phyloP scores from a whole-genome alignment of 2,113 vertebrate genomes.

The Plectropomus leopardus region DNA sequence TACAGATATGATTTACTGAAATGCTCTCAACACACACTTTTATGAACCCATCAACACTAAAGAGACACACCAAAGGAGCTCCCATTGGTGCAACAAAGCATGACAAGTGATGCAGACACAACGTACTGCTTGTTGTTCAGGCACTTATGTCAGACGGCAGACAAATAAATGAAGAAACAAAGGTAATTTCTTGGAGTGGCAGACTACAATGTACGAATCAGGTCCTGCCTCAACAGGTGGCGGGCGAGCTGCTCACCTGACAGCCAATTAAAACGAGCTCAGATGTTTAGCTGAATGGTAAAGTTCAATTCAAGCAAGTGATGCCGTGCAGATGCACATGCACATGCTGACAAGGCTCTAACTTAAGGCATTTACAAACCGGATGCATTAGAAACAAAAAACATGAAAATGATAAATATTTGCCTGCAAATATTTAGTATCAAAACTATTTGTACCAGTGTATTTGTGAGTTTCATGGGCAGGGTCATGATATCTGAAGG shows the following conservation, averaged over 20 bases:
- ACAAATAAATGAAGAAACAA: conserved; percentile 9
- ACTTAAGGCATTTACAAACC: no score
- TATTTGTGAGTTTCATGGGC: no score
- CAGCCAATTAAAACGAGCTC: conserved; percentile 4
- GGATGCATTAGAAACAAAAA: no score
- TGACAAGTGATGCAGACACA: conserved; percentile 18
- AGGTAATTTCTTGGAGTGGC: conserved; percentile 1
- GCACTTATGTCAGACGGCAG: background rate
- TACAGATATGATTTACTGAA: background rate
- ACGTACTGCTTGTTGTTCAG: conserved; percentile 12
- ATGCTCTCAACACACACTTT: background rate
- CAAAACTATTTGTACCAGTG: no score
- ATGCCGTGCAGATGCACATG: background rate
- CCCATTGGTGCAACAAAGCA: conserved; percentile 29
- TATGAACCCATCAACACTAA: conserved; percentile 1
- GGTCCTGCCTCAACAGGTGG: conserved; percentile 21
- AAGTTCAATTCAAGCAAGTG: background rate
- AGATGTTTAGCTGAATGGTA: background rate
- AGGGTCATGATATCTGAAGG: no score
- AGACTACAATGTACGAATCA: conserved; percentile 1
- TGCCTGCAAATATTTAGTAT: no score
- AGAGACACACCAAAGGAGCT: conserved; percentile 26
- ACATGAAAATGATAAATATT: no score
- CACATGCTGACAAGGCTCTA: background rate
- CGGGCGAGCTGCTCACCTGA: conserved; percentile 21